Evolutionary conservation across 2,888 invertebrate genomes (phyloP).

Genomic region (Drosophila kambysellisi): DNA sequence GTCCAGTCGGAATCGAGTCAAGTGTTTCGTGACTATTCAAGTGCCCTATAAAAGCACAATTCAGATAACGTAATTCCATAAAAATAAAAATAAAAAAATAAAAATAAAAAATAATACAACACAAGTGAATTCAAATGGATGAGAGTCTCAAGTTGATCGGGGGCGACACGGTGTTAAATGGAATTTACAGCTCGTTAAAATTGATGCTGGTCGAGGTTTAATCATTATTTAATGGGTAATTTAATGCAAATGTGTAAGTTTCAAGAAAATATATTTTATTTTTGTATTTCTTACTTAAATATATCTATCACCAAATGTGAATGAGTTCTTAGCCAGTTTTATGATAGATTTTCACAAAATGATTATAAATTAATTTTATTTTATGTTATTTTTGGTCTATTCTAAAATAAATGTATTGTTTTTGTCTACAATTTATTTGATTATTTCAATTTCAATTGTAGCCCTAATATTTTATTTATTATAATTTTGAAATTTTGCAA

Average conservation of each 20-base stretch:
- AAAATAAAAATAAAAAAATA: constrained; percentile 13
- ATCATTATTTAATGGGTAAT: constrained; percentile 17
- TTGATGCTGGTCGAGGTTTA: constrained; percentile 19
- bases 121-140: constrained; percentile 9
- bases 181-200: constrained; percentile 43
- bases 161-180: constrained; percentile 20
- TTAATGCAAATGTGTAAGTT: background rate
- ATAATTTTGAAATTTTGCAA: background rate
- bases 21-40: constrained; percentile 38
- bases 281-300: background rate
- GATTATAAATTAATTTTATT: too few species aligned
- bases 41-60: constrained; percentile 44
- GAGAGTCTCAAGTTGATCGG: background rate
- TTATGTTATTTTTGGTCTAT: too few species aligned
- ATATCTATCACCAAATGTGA: background rate
- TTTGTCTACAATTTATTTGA: background rate
- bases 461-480: background rate
- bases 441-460: background rate
- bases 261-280: background rate
- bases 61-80: constrained; percentile 13
- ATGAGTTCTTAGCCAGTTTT: background rate
- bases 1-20: background rate
- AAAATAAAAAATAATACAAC: background rate
- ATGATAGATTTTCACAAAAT: background rate
- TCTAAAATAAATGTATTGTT: too few species aligned